Evolutionary conservation across 2,113 vertebrate genomes (phyloP), one percentile per base, ranked within the genome.

Genomic region (Delphinapterus leucas): DNA sequence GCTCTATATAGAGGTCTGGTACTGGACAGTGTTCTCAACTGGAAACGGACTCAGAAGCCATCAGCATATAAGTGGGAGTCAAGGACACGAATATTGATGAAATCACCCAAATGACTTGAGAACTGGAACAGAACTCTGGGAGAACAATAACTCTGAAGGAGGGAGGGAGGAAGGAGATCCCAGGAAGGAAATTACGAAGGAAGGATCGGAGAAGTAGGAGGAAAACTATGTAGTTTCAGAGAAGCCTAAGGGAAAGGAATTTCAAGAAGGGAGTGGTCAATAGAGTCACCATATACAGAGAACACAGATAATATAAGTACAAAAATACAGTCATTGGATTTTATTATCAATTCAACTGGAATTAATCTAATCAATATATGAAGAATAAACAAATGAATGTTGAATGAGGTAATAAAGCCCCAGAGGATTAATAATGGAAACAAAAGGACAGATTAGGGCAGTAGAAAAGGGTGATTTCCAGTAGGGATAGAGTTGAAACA

Each of bases 101-200:
- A 97, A 93, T 93, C 23, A 47, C 31, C 47, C 87, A 80, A 85
- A 77, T 47, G 31, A 90, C 76, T 5, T 82, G 61, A 91, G 80
- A 61, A 87, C 28, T 53, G 33, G 8, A 81, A 68, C 6, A 74
- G 41, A 93, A 44, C 12, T 88, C 55, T 71, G 47, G 63, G 79
- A 18, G 20, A 88, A 65, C 20, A 93, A n/a, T 83, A 93, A 88
- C 21, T 97, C 65, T 67, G n/a, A 97, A 88, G 28, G 28, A 88
- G 44, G 20, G 61, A 73, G 20, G 36, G 21, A 63, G 11, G 61
- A 90, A 84, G 38, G 90, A 60, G 36, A 60, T 60, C 31, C 7
- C n/a, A 88, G 82, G 41, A 88, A 84, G 63, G n/a, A 82, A 70
- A 95, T 74, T 36, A 79, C 15, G 17, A 96, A 85, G 7, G 13